Percentiles rank a stretch among this genome's conserved stretches.
Evolutionary conservation across 1,140 invertebrate species (phyloP).

Genomic region (Drosophila lacteicornis): DNA sequence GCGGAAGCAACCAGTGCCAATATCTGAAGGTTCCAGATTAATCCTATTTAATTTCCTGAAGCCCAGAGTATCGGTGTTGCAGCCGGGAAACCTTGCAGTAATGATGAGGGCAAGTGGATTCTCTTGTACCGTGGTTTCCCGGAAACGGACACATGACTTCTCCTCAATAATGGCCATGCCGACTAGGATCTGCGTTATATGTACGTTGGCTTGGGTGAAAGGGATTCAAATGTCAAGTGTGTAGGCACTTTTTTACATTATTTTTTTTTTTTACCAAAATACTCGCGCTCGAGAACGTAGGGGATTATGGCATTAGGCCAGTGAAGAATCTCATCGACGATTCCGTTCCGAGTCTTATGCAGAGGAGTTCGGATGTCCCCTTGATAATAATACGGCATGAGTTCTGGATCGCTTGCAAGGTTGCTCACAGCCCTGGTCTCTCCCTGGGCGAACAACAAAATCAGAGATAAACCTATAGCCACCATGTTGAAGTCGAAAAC

Average conservation of each 20-base stretch:
- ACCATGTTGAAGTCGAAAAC: background rate
- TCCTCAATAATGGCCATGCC: constrained; percentile 19
- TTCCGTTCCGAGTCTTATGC: constrained; percentile 85
- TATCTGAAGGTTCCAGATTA: constrained; percentile 84
- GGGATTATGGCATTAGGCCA: constrained; percentile 88
- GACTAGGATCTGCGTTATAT: background rate
- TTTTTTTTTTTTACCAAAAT: constrained; percentile 23
- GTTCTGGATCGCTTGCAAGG: constrained; percentile 31
- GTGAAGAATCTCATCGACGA: constrained; percentile 86
- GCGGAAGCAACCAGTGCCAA: constrained; percentile 85
- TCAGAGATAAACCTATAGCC: background rate
- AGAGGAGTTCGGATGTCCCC: constrained; percentile 36
- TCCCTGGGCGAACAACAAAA: background rate
- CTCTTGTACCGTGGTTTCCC: background rate
- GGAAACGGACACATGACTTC: constrained; percentile 39
- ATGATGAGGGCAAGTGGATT: constrained; percentile 16
- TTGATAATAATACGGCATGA: constrained; percentile 18
- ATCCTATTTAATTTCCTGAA: constrained; percentile 85
- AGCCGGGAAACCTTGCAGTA: constrained; percentile 65
- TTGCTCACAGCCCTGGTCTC: background rate
- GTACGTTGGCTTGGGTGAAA: constrained; percentile 7
- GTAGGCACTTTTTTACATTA: background rate
- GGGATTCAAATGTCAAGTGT: background rate
- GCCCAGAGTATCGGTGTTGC: constrained; percentile 85
- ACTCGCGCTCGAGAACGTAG: constrained; percentile 86